Conservation (phyloP, 2,113 vertebrate species). For the Cnemophilus loriae region DNA sequence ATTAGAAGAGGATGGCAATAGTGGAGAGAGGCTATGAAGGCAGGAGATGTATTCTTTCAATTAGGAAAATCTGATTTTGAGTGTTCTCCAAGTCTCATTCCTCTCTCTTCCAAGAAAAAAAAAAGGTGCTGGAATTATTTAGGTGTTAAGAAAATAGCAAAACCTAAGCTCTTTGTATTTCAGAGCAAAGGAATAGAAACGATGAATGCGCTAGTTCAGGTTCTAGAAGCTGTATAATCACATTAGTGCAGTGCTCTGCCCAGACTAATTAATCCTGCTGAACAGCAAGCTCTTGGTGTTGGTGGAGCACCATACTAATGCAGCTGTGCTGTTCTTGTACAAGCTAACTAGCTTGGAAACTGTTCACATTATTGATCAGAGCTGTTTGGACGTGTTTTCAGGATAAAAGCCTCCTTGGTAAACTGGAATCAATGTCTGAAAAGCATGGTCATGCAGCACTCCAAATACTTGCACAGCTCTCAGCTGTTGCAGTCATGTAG, state of each 20-base stretch:
- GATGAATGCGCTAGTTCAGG: neutral
- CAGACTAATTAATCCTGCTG: constrained; percentile 44
- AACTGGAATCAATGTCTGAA: neutral
- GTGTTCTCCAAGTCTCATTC: neutral
- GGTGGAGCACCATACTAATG: constrained; percentile 29
- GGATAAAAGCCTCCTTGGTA: neutral
- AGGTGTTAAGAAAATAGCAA: neutral
- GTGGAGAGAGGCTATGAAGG: neutral
- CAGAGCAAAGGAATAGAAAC: neutral
- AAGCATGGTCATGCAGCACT: neutral
- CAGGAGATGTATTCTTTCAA: neutral
- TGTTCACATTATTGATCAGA: neutral
- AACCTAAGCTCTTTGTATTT: neutral
- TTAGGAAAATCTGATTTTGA: neutral
- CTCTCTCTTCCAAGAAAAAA: neutral
- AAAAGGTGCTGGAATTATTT: neutral
- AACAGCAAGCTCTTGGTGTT: neutral
- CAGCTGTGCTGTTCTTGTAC: neutral
- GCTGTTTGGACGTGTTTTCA: neutral
- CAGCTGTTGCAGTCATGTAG: neutral
- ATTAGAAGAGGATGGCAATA: neutral
- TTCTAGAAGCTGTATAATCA: constrained; percentile 36
- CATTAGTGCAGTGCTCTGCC: neutral
- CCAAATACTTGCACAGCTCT: neutral
- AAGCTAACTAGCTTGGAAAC: neutral